These are phyloP conservation scores for Caenorhabditis latens DNA, from an alignment of 1,140 invertebrate genomes.

Conservation along the genomic window DNA sequence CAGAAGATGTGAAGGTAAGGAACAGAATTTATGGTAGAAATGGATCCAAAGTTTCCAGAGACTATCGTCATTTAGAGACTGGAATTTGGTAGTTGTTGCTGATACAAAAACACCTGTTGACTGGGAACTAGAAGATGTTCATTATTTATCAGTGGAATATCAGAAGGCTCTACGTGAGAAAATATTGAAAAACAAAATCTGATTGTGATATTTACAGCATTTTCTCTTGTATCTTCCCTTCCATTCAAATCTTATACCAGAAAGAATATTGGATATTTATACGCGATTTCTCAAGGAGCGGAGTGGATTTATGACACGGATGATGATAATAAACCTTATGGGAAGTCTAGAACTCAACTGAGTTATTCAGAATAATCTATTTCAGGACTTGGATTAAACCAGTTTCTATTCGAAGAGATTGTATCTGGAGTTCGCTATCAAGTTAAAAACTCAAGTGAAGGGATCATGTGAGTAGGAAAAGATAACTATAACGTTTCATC, in stretches of 20 bases:
- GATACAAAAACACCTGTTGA: slow-evolving; percentile 48
- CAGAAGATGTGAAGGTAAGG: too few relatives aligned
- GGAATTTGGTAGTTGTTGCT: not conserved
- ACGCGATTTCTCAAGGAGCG: slow-evolving; percentile 73
- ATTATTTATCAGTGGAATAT: slow-evolving; percentile 64
- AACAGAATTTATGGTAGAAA: too few relatives aligned
- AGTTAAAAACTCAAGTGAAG: too few relatives aligned
- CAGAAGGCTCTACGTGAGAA: slow-evolving; percentile 62
- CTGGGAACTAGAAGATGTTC: slow-evolving; percentile 65
- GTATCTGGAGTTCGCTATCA: too few relatives aligned
- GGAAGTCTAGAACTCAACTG: not conserved
- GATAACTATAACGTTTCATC: not conserved
- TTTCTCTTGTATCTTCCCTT: slow-evolving; percentile 24
- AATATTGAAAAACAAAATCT: not conserved
- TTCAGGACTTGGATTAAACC: not conserved
- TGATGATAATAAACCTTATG: slow-evolving; percentile 75
- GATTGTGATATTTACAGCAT: not conserved
- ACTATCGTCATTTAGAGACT: not conserved
- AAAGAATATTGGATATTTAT: slow-evolving; percentile 71
- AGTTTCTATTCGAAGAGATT: not conserved
- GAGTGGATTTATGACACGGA: slow-evolving; percentile 78
- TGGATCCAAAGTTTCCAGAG: not conserved
- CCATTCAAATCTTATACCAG: slow-evolving; percentile 69
- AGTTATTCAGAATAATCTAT: not conserved
- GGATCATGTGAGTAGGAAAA: too few relatives aligned